Evolutionary conservation across 2,888 invertebrate species (phyloP), one percentile per base, ranked within the genome.

Genomic region (Drosophila putrida): DNA sequence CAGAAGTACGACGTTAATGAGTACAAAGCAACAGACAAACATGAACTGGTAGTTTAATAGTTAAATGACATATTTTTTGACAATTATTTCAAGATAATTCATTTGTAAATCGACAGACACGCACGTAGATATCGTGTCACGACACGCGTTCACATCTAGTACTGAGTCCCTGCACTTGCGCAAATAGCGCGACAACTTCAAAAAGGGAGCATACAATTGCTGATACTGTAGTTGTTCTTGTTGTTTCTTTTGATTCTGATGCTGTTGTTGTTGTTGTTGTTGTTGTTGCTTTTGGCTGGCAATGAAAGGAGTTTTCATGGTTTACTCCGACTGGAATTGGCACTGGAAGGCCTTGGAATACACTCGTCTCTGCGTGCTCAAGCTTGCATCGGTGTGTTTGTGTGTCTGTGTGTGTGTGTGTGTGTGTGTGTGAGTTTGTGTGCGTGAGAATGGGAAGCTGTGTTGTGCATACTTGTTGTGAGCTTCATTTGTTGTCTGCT

Each of bases 141-240:
- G 71, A 44, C 55, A 55, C 61, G 62, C 25, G 39, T 49, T 15
- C 78, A 77, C 36, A 44, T 50, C 70, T 71, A 71, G 28, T 13
- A 15, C 25, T 28, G 61, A 72, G 79, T 88, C 71, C 87, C 71
- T 90, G 85, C 90, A 86, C 86, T 90, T 90, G 90, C 89, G 86
- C 86, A 86, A 89, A 83, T 73, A 90, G 78, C 77, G 68, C 77
- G 82, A 82, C 75, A 86, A 85, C 84, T 84, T 88, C 86, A 83
- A 88, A 85, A 86, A 78, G 90, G 88, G 88, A 84, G 83, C 80
- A 67, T 73, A 73, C 76, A 67, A 59, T 71, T 79, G 49, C 62
- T 75, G 59, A 51, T 58, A 46, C 27, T 61, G 58, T 31, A 78
- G 41, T 35, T 64, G 36, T 4, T 65, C 6, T 6, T 75, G 6